Conservation (phyloP, 2,797 vertebrate genomes). For the Hypotaenidia philippensis region DNA sequence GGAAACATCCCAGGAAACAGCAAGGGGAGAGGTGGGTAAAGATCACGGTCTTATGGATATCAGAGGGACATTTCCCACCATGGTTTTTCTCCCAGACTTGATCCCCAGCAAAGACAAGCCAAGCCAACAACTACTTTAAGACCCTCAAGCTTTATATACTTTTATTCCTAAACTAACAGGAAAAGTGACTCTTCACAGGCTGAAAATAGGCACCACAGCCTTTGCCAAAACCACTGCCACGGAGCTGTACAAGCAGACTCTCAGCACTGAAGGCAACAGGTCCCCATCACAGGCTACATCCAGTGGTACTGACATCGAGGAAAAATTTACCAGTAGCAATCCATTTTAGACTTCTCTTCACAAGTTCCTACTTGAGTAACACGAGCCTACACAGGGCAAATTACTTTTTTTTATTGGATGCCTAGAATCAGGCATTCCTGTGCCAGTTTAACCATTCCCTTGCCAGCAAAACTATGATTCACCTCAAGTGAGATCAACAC, state of each 20-base stretch:
- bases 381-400: accelerated
- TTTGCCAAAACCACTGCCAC: background rate
- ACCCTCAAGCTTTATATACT: background rate
- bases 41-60: accelerated
- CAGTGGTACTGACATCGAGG: background rate
- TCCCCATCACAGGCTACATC: background rate
- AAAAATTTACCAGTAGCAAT: background rate
- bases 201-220: background rate
- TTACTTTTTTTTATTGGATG: background rate
- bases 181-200: background rate
- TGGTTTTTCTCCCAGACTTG: background rate
- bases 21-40: accelerated
- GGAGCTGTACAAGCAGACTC: background rate
- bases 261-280: background rate
- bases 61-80: background rate
- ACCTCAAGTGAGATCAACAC: background rate
- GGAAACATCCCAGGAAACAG: background rate
- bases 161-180: background rate
- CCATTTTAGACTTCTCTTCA: background rate
- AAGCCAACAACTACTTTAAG: background rate
- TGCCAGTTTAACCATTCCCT: background rate
- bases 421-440: background rate
- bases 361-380: background rate
- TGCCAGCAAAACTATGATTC: background rate
- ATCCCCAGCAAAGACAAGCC: background rate